Conservation (phyloP, 2,888 invertebrate species). For the Philereme transversata region DNA sequence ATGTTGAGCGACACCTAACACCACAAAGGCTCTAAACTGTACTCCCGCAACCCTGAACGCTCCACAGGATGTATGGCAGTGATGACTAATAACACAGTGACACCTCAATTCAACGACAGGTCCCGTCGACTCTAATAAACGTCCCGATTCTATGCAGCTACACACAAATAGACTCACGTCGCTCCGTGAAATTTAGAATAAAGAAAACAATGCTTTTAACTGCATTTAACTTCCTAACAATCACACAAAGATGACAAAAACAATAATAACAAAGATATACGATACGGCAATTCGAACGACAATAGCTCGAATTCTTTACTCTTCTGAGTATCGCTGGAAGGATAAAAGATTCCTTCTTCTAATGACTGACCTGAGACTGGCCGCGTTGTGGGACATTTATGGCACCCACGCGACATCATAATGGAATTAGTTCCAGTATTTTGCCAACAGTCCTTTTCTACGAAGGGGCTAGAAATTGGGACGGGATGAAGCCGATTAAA, state of each 20-base stretch:
- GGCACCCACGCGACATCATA: slow-evolving; percentile 81
- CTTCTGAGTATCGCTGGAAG: slow-evolving; percentile 64
- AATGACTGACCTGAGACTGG: slow-evolving; percentile 67
- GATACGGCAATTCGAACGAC: slow-evolving; percentile 54
- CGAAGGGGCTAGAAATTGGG: slow-evolving; percentile 68
- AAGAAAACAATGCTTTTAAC: slow-evolving; percentile 71
- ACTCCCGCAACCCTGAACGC: slow-evolving; percentile 22
- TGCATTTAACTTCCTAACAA: slow-evolving; percentile 82
- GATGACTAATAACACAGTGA: slow-evolving; percentile 60
- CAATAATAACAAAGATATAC: slow-evolving; percentile 69
- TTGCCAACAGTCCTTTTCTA: slow-evolving; percentile 75
- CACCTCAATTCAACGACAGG: slow-evolving; percentile 72
- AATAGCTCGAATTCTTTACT: slow-evolving; percentile 58
- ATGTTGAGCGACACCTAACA: slow-evolving; percentile 23
- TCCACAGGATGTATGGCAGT: slow-evolving; percentile 45
- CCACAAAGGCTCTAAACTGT: slow-evolving; percentile 24
- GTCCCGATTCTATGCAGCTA: slow-evolving; percentile 70
- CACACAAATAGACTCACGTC: slow-evolving; percentile 56
- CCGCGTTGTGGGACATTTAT: slow-evolving; percentile 78
- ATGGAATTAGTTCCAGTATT: slow-evolving; percentile 80
- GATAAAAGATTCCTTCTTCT: slow-evolving; percentile 65
- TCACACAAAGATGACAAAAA: slow-evolving; percentile 69
- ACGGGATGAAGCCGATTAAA: slow-evolving; percentile 58
- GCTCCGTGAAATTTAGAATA: slow-evolving; percentile 72
- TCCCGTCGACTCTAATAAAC: slow-evolving; percentile 76